Evolutionary conservation across 2,888 invertebrate species (phyloP).

Genomic region (Actias luna): DNA sequence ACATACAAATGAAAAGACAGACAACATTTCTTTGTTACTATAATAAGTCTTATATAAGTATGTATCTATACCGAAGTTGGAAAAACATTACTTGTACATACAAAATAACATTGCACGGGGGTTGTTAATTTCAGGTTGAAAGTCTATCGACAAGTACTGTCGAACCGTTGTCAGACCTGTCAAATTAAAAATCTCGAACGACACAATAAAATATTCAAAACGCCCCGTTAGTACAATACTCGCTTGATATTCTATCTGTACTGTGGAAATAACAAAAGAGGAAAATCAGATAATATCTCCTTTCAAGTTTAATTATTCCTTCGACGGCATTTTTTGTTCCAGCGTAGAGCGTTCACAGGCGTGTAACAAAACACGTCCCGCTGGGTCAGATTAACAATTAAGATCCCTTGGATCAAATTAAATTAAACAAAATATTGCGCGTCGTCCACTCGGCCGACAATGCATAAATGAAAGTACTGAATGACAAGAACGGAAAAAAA

Average conservation of each 20-base stretch:
- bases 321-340: background rate
- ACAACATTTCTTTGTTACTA: too few species aligned
- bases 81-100: too few species aligned
- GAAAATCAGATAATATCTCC: background rate
- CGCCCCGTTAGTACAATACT: background rate
- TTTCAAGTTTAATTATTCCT: conserved; percentile 4
- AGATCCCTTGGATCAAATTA: conserved; percentile 35
- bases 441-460: conserved; percentile 19
- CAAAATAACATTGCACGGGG: too few species aligned
- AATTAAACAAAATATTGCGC: conserved; percentile 35
- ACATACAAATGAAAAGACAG: too few species aligned
- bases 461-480: background rate
- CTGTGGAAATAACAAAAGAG: background rate
- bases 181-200: too few species aligned
- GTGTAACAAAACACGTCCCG: background rate
- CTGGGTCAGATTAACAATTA: conserved; percentile 33
- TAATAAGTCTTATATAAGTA: too few species aligned
- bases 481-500: background rate
- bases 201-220: too few species aligned
- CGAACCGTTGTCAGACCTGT: too few species aligned
- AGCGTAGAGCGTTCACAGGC: background rate
- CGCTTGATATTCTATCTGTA: background rate
- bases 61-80: too few species aligned
- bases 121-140: too few species aligned
- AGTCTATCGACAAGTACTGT: too few species aligned